These are phyloP conservation scores for Drosophila leonis DNA, from an alignment of 2,888 invertebrate species.

Conservation along the genomic window DNA sequence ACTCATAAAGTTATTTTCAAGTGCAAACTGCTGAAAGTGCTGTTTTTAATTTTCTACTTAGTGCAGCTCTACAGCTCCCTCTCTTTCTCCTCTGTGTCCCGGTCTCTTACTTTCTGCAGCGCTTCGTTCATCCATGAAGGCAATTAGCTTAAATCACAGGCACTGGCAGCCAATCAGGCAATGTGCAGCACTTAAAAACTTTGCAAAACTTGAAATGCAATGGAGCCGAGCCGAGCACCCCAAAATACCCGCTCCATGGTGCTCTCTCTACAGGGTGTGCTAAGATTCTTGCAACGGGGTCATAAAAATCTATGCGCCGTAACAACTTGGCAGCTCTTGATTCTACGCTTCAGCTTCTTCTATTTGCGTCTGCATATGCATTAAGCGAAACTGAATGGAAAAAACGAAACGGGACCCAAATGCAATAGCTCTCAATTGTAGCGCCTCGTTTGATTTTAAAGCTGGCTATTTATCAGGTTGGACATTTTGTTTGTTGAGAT, in stretches of 20 bases:
- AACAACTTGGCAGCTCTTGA: slow-evolving; percentile 63
- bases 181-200: slow-evolving; percentile 72
- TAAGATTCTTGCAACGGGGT: slow-evolving; percentile 47
- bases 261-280: slow-evolving; percentile 11
- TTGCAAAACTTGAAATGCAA: slow-evolving; percentile 62
- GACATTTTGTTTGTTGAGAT: slow-evolving; percentile 57
- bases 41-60: neutral
- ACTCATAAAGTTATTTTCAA: slow-evolving; percentile 10
- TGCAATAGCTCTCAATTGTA: slow-evolving; percentile 6
- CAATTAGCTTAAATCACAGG: slow-evolving; percentile 72
- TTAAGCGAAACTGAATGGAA: slow-evolving; percentile 6
- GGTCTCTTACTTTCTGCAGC: neutral
- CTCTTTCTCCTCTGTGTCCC: neutral
- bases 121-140: slow-evolving; percentile 28
- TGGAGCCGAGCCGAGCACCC: slow-evolving; percentile 27
- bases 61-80: neutral
- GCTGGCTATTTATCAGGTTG: slow-evolving; percentile 59
- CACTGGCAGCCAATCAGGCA: slow-evolving; percentile 69
- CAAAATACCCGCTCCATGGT: neutral
- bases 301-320: slow-evolving; percentile 60
- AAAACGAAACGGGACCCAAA: neutral
- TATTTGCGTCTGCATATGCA: slow-evolving; percentile 28
- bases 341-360: neutral
- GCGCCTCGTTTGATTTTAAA: slow-evolving; percentile 31
- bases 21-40: slow-evolving; percentile 16